Percentiles rank a stretch among this genome's conserved stretches.
These are phyloP conservation scores for Adrianichthys oophorus DNA, from an alignment of 2,797 vertebrate species.

Conservation along the genomic window DNA sequence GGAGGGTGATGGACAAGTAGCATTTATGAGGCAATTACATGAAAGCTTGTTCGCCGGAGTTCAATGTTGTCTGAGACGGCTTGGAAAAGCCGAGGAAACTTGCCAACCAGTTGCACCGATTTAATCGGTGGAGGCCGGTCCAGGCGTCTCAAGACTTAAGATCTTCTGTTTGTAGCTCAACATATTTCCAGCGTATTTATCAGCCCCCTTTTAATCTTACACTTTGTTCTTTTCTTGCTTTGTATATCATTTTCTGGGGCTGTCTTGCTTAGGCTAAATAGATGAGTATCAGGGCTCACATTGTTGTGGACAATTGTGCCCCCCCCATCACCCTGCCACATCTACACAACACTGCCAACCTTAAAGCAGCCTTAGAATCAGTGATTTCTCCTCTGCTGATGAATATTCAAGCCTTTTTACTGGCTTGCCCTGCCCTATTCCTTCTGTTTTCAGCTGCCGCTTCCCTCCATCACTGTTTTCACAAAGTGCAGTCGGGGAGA, in stretches of 20 bases:
- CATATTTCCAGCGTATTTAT: constrained; percentile 70
- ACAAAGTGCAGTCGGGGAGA: constrained; percentile 80
- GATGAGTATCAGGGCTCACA: constrained; percentile 58
- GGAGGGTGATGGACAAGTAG: constrained; percentile 76
- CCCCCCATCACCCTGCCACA: constrained; percentile 41
- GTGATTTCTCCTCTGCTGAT: constrained; percentile 84
- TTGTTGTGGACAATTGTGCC: constrained; percentile 80
- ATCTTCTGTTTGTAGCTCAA: constrained; percentile 37
- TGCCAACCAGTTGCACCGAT: constrained; percentile 49
- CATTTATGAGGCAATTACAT: constrained; percentile 84
- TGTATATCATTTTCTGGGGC: constrained; percentile 43
- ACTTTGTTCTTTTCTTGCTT: constrained; percentile 49
- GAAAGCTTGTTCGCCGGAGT: constrained; percentile 68
- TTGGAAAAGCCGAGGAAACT: constrained; percentile 38
- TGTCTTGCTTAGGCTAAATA: constrained; percentile 14
- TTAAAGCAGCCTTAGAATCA: constrained; percentile 60
- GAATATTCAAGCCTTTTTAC: constrained; percentile 81
- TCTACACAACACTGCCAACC: constrained; percentile 26
- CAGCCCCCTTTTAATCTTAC: constrained; percentile 38
- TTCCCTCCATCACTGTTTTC: constrained; percentile 68
- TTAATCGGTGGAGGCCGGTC: constrained; percentile 39
- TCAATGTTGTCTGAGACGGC: constrained; percentile 33
- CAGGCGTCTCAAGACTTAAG: constrained; percentile 46
- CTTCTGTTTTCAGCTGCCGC: constrained; percentile 50
- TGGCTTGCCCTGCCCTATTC: constrained; percentile 37